Evolutionary conservation across 2,113 vertebrate species (phyloP).

Genomic region (Lipophrys pholis): DNA sequence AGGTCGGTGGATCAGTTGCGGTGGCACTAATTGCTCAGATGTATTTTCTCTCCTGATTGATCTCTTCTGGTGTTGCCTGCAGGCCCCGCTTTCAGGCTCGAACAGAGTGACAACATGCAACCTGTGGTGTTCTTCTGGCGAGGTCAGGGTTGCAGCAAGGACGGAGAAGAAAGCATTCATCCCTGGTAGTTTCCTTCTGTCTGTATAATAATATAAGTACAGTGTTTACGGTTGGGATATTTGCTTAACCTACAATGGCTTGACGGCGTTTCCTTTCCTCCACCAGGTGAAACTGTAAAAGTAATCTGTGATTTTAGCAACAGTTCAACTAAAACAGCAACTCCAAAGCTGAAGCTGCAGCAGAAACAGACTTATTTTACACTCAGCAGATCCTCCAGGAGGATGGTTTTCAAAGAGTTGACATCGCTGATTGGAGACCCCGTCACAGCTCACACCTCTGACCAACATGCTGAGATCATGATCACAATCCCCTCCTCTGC

Average conservation of each 20-base stretch:
- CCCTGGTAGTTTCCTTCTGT: slow-evolving; percentile 31
- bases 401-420: rapidly evolving
- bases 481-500: slow-evolving; percentile 43
- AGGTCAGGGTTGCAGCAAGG: slow-evolving; percentile 36
- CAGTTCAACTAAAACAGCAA: slow-evolving; percentile 36
- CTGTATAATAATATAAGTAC: neutral
- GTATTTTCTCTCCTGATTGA: neutral
- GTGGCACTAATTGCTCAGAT: neutral
- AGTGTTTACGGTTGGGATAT: neutral
- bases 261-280: neutral
- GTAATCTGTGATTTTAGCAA: slow-evolving; percentile 60
- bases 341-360: slow-evolving; percentile 40
- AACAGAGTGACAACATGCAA: slow-evolving; percentile 47
- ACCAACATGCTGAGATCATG: slow-evolving; percentile 28
- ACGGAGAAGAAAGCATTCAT: slow-evolving; percentile 57
- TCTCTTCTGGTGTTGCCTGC: neutral
- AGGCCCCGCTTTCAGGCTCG: slow-evolving; percentile 64
- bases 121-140: slow-evolving; percentile 62
- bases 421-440: neutral
- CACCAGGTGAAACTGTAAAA: slow-evolving; percentile 63
- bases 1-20: neutral
- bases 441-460: slow-evolving; percentile 3
- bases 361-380: slow-evolving; percentile 56
- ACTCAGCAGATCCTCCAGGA: rapidly evolving
- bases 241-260: neutral